Evolutionary conservation across 2,888 invertebrate genomes (phyloP), one percentile per base, ranked within the genome.

Genomic region (Ormyrus labotus): DNA sequence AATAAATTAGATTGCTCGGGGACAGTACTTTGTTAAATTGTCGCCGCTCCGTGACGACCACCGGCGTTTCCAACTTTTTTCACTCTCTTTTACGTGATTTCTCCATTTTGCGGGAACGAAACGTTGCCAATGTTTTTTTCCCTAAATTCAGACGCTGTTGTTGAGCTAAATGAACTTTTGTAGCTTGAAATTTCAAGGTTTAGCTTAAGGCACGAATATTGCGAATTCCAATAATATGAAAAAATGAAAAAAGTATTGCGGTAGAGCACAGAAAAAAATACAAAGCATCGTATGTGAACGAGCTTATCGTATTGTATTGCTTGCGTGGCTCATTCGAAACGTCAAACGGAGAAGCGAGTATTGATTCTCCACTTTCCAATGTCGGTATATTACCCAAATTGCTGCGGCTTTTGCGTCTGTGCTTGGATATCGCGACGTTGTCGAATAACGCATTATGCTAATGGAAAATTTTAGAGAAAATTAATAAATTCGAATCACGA

Each of bases 401-500:
- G 70, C 72, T 65, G 70, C 58, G 63, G 70, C 57, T 70, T 50
- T 53, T 34, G 7, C 45, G 64, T 58, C 69, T 69, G 1, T 51
- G 7, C 57, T 58, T 10, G 61, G 48, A 58, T 65, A 78, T 83
- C 77, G 69, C 69, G 82, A 82, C 82, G 83, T 84, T 83, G 82
- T 84, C 83, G 82, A 82, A 77, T 83, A 82, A 82, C 80, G 81
- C 82, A 83, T 85, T 84, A 85, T 74, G 83, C 82, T 84, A 83
- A 85, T 85, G 84, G 83, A 84, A 86, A 85, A 85, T 83, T 82
- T 55, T 72, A 61, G 67, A 71, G 71, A n/a, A 71, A 76, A 76
- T 76, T 48, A 19, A 48, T 69, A 51, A 60, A 60, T 61, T 61
- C 61, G 4, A 47, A 61, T 60, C 50, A 45, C 34, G 48, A 75